These are phyloP conservation scores for Etia nguti DNA, from an alignment of 2,113 vertebrate genomes.

Conservation along the genomic window DNA sequence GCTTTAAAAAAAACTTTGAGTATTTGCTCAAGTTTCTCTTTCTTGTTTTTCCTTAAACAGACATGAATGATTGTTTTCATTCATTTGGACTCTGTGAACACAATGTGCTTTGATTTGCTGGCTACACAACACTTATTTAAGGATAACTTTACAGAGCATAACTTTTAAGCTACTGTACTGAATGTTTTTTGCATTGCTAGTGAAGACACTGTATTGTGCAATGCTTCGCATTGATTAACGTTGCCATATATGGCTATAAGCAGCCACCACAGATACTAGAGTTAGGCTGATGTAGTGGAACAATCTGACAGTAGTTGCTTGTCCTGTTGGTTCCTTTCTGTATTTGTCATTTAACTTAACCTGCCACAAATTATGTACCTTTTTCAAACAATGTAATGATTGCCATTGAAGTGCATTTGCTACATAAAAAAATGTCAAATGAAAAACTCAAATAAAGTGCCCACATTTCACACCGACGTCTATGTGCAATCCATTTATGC, in stretches of 20 bases:
- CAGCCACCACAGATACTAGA: conserved; percentile 24
- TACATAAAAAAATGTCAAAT: conserved; percentile 53
- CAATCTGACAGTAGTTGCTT: conserved; percentile 44
- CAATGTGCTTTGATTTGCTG: conserved; percentile 37
- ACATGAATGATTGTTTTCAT: conserved; percentile 45
- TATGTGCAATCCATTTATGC: neutral
- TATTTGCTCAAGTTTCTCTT: neutral
- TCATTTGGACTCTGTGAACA: conserved; percentile 41
- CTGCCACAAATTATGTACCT: conserved; percentile 40
- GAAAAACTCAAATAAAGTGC: conserved; percentile 63
- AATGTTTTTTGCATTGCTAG: conserved; percentile 61
- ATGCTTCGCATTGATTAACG: conserved; percentile 35
- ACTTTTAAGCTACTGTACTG: conserved; percentile 44
- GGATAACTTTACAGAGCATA: conserved; percentile 34
- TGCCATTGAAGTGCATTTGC: conserved; percentile 67
- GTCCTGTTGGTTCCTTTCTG: conserved; percentile 47
- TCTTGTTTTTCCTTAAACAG: conserved; percentile 6
- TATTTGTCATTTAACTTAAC: conserved; percentile 40
- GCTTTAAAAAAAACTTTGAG: conserved; percentile 14
- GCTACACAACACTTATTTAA: neutral
- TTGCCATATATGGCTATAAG: conserved; percentile 22
- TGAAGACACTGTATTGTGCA: conserved; percentile 58
- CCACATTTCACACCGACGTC: conserved; percentile 56
- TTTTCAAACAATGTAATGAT: conserved; percentile 59
- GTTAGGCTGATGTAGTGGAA: conserved; percentile 52